A percentile compares a stretch with the other conserved stretches of the same genome.
Conservation (phyloP, 2,888 invertebrate species). For the Eulithis testata region DNA sequence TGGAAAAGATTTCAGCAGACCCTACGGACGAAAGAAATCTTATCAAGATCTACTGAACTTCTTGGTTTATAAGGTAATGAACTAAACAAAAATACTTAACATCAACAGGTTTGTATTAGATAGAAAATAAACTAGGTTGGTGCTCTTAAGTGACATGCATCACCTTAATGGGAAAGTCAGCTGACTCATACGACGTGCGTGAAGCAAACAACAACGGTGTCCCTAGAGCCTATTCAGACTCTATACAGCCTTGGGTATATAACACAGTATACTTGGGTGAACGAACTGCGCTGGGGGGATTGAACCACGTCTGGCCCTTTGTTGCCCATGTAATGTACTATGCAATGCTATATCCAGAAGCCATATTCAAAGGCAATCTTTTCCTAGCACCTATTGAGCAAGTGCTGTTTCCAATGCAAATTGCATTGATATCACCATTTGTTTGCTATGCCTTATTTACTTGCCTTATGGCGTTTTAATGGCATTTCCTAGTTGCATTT, state of each 20-base stretch:
- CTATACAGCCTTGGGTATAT: background rate
- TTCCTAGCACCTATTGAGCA: too few relatives aligned
- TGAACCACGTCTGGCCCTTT: conserved; percentile 26
- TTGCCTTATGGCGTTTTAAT: conserved; percentile 27
- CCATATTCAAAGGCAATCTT: too few relatives aligned
- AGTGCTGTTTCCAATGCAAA: background rate
- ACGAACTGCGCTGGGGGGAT: conserved; percentile 15
- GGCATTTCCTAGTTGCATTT: conserved; percentile 20
- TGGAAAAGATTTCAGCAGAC: too few relatives aligned
- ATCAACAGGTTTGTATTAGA: too few relatives aligned
- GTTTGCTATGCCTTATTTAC: conserved; percentile 13
- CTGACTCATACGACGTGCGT: background rate
- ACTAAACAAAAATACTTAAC: too few relatives aligned
- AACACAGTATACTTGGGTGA: conserved; percentile 4
- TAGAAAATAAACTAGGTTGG: too few relatives aligned
- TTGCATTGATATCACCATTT: conserved; percentile 5
- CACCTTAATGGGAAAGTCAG: conserved; percentile 1
- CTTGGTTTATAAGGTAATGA: too few relatives aligned
- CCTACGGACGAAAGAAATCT: too few relatives aligned
- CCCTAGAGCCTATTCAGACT: conserved; percentile 20
- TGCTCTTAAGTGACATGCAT: too few relatives aligned
- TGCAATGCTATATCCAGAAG: background rate
- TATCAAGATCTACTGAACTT: too few relatives aligned
- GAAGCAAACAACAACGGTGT: conserved; percentile 6
- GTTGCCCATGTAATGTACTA: background rate